A percentile compares a stretch with the other conserved stretches of the same genome.
These are phyloP conservation scores for Sarcophaga carnaria DNA, from an alignment of 2,888 invertebrate genomes.

Conservation along the genomic window DNA sequence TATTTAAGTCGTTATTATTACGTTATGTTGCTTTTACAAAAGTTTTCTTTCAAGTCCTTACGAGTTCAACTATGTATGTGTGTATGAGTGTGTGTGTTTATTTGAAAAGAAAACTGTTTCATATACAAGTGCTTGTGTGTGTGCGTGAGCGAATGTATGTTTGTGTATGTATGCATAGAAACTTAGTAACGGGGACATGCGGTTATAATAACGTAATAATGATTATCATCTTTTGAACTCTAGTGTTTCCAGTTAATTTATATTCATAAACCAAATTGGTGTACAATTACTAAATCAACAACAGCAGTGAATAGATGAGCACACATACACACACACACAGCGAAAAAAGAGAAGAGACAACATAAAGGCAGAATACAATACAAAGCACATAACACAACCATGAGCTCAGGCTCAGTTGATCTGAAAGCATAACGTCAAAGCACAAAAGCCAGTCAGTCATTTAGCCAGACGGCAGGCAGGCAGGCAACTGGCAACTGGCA, in stretches of 20 bases:
- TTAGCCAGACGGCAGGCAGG: background rate
- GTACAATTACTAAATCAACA: conserved; percentile 77
- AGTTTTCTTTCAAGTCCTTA: conserved; percentile 24
- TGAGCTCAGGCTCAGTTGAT: background rate
- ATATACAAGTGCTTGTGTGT: background rate
- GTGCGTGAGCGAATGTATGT: conserved; percentile 61
- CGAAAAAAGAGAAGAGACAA: background rate
- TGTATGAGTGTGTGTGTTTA: background rate
- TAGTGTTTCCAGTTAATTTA: conserved; percentile 78
- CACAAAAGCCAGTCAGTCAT: background rate
- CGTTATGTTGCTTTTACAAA: background rate
- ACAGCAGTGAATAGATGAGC: background rate
- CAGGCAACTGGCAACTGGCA: background rate
- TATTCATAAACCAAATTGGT: conserved; percentile 81
- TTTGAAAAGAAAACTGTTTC: background rate
- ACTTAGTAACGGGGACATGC: conserved; percentile 72
- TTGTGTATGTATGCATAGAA: conserved; percentile 44
- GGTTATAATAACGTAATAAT: conserved; percentile 73
- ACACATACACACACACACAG: conserved; percentile 17
- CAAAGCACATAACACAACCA: conserved; percentile 20
- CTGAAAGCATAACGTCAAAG: background rate
- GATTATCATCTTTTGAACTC: conserved; percentile 74
- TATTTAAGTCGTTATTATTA: background rate
- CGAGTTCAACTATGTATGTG: conserved; percentile 23
- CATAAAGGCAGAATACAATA: background rate